Evolutionary conservation across 2,888 invertebrate species (phyloP), one percentile per base, ranked within the genome.

Genomic region (Odontocerum albicorne): DNA sequence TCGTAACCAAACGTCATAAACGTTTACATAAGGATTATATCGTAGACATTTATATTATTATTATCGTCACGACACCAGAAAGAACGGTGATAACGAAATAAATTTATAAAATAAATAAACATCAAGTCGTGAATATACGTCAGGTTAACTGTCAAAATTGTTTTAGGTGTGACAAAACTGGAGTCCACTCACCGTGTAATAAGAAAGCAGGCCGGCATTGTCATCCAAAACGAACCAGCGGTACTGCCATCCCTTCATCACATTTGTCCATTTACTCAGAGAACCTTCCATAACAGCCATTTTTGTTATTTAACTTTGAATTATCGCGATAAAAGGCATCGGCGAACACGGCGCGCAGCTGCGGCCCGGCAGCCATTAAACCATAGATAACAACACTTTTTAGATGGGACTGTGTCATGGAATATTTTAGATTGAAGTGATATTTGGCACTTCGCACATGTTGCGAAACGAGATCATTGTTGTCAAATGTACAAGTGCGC

Each of bases 201-300:
- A 99, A 4, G 96, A 94, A 56, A 99, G 82, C 59, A 97, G 82
- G 47, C 96, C 97, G 65, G 94, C 92, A 75, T 92, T 94, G 74
- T 96, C 96, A 77, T 98, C 97, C 66, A 99, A 77, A 66, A 98
- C 97, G 78, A 99, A 99, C 95, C 97, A 99, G 64, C 98, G 86
- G 78, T 96, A 97, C 75, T 99, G 98, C 97, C 98, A 99, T 64
- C 98, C 98, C 73, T 92, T 94, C 85, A 96, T 92, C 68, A 96
- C 92, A 82, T 96, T 96, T 64, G 96, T 96, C 95, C 95, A 96
- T 82, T 96, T 96, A 77, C 92, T 93, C 61, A 96, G 77, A 59
- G 93, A 91, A 67, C 96, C 96, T 79, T 96, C 95, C 91, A 94
- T 92, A 75, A 83, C 72, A 66, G 77, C 72, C 73, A 75, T 75